These are phyloP conservation scores for Neosilurus hyrtlii DNA, from an alignment of 2,797 vertebrate genomes.

Conservation along the genomic window DNA sequence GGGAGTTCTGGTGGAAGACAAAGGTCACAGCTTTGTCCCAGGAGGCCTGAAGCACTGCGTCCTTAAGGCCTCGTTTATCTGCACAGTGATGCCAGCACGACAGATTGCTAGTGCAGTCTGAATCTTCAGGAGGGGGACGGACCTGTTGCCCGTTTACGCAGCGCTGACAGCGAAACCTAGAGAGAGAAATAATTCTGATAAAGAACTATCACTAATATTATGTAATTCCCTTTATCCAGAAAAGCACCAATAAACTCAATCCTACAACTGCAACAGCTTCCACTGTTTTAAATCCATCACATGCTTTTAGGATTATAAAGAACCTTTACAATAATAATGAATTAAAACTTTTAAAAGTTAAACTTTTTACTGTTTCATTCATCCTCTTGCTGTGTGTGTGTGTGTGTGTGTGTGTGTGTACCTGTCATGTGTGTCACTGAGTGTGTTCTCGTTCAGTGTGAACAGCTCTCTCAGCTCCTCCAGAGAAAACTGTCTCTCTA, in stretches of 20 bases:
- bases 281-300: not conserved
- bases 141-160: constrained; percentile 87
- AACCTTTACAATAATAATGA: not conserved
- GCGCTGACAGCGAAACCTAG: constrained; percentile 86
- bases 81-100: constrained; percentile 92
- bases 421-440: constrained; percentile 93
- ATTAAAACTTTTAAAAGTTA: not conserved
- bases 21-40: constrained; percentile 91
- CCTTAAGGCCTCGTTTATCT: constrained; percentile 83
- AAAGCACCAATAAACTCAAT: not conserved
- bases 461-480: constrained; percentile 92
- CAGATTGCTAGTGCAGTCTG: constrained; percentile 90
- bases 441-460: constrained; percentile 78
- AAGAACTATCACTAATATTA: not conserved
- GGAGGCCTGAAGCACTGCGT: constrained; percentile 83
- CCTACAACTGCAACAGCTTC: not conserved
- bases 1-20: constrained; percentile 90
- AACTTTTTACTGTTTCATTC: not conserved
- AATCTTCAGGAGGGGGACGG: constrained; percentile 75
- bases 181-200: not conserved
- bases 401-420: constrained; percentile 54
- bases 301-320: not conserved
- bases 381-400: too few relatives aligned
- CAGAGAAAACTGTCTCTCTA: constrained; percentile 93
- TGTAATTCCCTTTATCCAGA: not conserved